Conservation (phyloP, 2,888 invertebrate species). For the Lasioglossum vierecki region DNA sequence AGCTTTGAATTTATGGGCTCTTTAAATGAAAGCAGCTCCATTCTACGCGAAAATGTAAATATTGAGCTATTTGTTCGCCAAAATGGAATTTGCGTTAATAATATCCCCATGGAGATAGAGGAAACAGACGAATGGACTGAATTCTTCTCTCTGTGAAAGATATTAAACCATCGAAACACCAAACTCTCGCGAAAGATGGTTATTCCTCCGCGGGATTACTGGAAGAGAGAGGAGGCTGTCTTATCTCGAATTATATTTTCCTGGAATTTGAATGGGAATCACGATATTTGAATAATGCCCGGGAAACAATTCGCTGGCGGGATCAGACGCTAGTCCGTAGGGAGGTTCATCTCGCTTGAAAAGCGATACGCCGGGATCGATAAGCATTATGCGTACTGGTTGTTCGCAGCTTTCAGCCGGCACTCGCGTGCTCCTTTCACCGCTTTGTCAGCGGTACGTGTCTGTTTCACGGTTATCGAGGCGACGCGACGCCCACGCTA, state of each 20-base stretch:
- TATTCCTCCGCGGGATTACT: neutral
- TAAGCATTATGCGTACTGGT: slow-evolving; percentile 53
- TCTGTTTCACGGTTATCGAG: neutral
- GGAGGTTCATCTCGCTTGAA: neutral
- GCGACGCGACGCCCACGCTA: neutral
- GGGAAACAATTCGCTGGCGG: slow-evolving; percentile 30
- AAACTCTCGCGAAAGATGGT: neutral
- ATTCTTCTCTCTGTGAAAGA: neutral
- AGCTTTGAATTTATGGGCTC: neutral
- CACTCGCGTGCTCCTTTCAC: neutral
- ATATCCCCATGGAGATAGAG: neutral
- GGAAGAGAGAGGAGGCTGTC: neutral
- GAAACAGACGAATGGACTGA: neutral
- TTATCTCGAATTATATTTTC: slow-evolving; percentile 14
- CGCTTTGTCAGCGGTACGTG: slow-evolving; percentile 6
- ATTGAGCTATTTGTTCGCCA: neutral
- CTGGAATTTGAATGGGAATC: slow-evolving; percentile 8
- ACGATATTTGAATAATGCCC: slow-evolving; percentile 47
- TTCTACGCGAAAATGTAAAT: neutral
- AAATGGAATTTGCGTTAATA: slow-evolving; percentile 8
- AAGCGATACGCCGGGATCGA: slow-evolving; percentile 34
- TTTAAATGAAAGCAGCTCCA: neutral
- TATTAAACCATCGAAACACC: neutral
- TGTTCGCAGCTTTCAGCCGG: slow-evolving; percentile 15
- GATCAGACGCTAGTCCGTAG: neutral